These are phyloP conservation scores for Mya arenaria DNA, from an alignment of 1,140 invertebrate species.

Conservation along the genomic window DNA sequence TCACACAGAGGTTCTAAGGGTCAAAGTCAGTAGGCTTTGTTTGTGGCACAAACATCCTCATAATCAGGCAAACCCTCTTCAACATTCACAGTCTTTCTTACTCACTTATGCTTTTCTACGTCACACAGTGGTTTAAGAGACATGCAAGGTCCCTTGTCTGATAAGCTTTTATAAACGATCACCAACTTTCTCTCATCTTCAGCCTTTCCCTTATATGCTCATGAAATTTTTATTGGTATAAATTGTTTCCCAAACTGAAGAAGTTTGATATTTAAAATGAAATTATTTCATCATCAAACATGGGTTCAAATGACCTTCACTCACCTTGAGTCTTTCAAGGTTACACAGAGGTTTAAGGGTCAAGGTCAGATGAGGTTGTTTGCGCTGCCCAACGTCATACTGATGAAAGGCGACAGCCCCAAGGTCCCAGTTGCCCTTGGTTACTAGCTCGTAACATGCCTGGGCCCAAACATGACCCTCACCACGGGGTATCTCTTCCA, in stretches of 20 bases:
- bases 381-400: neutral
- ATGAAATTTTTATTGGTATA: too few species aligned
- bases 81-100: neutral
- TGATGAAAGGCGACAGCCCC: constrained; percentile 58
- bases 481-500: constrained; percentile 34
- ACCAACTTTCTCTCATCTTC: too few species aligned
- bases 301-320: neutral
- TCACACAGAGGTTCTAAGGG: too few species aligned
- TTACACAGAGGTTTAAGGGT: constrained; percentile 34
- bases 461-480: constrained; percentile 59
- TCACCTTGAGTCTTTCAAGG: neutral
- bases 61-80: neutral
- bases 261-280: constrained; percentile 37
- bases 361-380: neutral
- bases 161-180: too few species aligned
- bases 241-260: constrained; percentile 42
- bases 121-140: too few species aligned
- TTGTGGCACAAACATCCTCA: neutral
- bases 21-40: neutral
- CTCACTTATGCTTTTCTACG: constrained; percentile 13
- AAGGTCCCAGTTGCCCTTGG: constrained; percentile 43
- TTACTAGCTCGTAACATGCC: constrained; percentile 60
- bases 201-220: too few species aligned
- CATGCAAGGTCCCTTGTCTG: too few species aligned
- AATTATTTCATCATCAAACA: neutral